Base-by-base conservation (phyloP, 2,797 vertebrate species). In the Anolis apletophallus region DNA sequence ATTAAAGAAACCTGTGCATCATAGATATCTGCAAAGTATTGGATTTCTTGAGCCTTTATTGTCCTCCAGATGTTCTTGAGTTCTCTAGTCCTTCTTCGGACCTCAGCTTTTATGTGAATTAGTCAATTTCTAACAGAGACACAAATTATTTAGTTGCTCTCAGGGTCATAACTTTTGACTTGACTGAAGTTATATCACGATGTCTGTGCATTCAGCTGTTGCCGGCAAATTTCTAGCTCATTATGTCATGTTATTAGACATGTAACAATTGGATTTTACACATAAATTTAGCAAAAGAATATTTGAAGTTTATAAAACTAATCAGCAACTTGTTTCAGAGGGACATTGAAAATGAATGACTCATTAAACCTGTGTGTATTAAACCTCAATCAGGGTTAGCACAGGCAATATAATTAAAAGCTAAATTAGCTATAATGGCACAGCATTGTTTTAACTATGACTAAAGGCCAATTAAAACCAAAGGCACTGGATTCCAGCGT, bases 321-420 rank as follows among this genome's bases (percentile, higher is more conserved):
- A 94, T 95, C 91, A 89, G 91, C 92, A 95, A 94, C 92, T 94
- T 93, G 94, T 90, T 93, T 94, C 89, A 90, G 89, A 88, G 89
- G 83, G 84, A 87, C 92, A 93, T 82, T 94, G 94, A 94, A 92
- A 94, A 88, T 87, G 92, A 94, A 90, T 88, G 92, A 92, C 76
- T 94, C 84, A 69, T 94, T 95, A 94, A 95, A 93, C 91, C 84
- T 88, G 91, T 83, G 89, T 93, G 88, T 94, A 95, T 95, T 93
- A 93, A 93, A 92, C 92, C 91, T 93, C 92, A 95, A 91, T 94
- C 93, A 92, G 91, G 87, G 92, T 94, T 93, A 94, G 89, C 93
- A 93, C 80, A 90, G 92, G 90, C 93, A 93, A 94, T 93, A 92
- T 94, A 94, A 94, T 95, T 95, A 95, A 95, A 95, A 95, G 92